These are phyloP conservation scores for Pelmatolapia mariae DNA, from an alignment of 2,113 vertebrate genomes.

Conservation along the genomic window DNA sequence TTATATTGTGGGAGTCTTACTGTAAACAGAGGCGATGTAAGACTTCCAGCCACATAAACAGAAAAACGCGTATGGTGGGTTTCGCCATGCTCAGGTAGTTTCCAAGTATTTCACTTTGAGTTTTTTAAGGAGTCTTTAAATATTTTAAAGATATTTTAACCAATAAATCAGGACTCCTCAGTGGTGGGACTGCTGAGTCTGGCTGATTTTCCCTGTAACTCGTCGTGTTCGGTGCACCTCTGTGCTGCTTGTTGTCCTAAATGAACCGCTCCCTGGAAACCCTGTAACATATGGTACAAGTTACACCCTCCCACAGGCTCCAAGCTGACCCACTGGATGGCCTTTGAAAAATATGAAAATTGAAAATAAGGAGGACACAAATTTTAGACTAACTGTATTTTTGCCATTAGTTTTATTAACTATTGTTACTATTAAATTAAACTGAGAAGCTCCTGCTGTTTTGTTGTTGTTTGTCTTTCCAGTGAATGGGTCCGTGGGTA, in stretches of 20 bases:
- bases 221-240: not conserved
- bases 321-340: not conserved
- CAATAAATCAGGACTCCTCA: not conserved
- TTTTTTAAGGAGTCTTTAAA: not conserved
- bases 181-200: accelerated
- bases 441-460: not conserved
- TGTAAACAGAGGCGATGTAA: not conserved
- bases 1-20: not conserved
- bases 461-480: not conserved
- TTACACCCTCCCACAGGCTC: not conserved
- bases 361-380: not conserved
- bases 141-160: not conserved
- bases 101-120: not conserved
- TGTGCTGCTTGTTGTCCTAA: not conserved
- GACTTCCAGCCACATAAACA: accelerated
- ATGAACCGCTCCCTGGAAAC: not conserved
- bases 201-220: not conserved
- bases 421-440: not conserved
- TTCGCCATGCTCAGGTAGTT: not conserved
- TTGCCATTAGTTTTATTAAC: not conserved
- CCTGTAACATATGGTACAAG: not conserved
- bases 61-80: accelerated
- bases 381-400: not conserved
- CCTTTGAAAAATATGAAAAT: not conserved
- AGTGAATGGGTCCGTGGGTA: not conserved